A percentile compares a stretch with the other conserved stretches of the same genome.
These are phyloP conservation scores for Pitangus sulphuratus DNA, from an alignment of 2,797 vertebrate genomes.

Conservation along the genomic window DNA sequence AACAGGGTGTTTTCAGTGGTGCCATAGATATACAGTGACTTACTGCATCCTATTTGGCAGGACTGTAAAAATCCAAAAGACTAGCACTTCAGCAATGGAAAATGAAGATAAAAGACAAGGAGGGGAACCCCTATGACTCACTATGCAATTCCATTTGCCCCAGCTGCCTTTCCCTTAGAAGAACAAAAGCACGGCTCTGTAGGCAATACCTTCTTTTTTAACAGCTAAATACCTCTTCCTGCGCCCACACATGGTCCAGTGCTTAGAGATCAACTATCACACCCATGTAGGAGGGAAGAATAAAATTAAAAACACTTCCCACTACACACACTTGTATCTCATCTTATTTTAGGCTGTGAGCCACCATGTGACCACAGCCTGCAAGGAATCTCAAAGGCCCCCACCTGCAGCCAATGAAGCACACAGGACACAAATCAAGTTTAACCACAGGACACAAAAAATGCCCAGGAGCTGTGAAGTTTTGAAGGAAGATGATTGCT, in stretches of 20 bases:
- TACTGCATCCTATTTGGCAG: not conserved
- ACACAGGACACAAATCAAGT: not conserved
- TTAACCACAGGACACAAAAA: not conserved
- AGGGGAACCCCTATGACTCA: not conserved
- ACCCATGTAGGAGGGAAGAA: accelerated
- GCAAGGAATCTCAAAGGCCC: not conserved
- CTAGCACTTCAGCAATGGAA: not conserved
- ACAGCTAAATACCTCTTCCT: not conserved
- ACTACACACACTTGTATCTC: not conserved
- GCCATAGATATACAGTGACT: not conserved
- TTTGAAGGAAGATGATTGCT: not conserved
- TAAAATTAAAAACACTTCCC: not conserved
- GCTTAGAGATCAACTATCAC: not conserved
- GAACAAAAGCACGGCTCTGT: not conserved
- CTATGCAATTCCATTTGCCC: not conserved
- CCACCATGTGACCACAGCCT: not conserved
- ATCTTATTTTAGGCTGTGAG: not conserved
- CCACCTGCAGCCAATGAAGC: not conserved
- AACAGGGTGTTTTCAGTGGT: not conserved
- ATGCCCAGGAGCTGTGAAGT: not conserved
- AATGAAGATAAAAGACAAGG: not conserved
- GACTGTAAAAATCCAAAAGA: not conserved
- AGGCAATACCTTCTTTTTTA: not conserved
- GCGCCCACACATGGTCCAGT: not conserved
- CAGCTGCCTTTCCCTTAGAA: not conserved